Conservation (phyloP, 92 coral and sea anemone genomes). For the Heliopora coerulea region DNA sequence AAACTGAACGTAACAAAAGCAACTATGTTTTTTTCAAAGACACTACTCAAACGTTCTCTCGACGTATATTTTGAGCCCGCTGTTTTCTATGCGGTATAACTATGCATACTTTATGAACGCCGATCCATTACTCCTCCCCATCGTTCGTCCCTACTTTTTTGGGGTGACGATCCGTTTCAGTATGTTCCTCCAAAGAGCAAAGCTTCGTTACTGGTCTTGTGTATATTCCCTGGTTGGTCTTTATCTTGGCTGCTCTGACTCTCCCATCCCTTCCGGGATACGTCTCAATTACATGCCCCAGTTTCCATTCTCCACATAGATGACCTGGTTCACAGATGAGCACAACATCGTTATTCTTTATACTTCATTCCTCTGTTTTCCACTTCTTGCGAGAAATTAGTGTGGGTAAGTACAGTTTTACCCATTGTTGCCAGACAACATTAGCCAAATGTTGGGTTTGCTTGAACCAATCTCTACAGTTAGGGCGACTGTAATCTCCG, state of each 20-base stretch:
- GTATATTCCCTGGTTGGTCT: conserved; percentile 10
- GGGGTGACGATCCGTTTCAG: conserved; percentile 12
- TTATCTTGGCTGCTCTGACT: conserved; percentile 27
- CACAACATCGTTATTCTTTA: conserved; percentile 2
- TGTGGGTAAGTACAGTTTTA: conserved; percentile 19
- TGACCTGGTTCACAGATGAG: conserved; percentile 7
- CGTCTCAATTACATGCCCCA: neutral
- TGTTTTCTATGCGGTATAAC: too few species aligned
- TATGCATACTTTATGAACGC: too few species aligned
- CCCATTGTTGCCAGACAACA: conserved; percentile 30
- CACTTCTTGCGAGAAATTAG: conserved; percentile 26
- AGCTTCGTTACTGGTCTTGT: conserved; percentile 29
- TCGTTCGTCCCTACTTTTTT: conserved; percentile 17
- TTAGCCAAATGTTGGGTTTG: conserved; percentile 31
- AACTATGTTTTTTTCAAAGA: too few species aligned
- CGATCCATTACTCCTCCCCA: conserved; percentile 31
- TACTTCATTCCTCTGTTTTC: conserved; percentile 14
- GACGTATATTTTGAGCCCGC: too few species aligned
- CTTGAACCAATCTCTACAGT: conserved; percentile 8
- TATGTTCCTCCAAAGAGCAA: conserved; percentile 1
- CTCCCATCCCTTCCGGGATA: conserved; percentile 36
- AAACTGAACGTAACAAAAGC: too few species aligned
- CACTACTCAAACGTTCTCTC: too few species aligned
- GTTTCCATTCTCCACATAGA: conserved; percentile 28
- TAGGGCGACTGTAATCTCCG: conserved; percentile 30